Evolutionary conservation across 2,113 vertebrate genomes (phyloP).

Genomic region (Emydocephalus ijimae): DNA sequence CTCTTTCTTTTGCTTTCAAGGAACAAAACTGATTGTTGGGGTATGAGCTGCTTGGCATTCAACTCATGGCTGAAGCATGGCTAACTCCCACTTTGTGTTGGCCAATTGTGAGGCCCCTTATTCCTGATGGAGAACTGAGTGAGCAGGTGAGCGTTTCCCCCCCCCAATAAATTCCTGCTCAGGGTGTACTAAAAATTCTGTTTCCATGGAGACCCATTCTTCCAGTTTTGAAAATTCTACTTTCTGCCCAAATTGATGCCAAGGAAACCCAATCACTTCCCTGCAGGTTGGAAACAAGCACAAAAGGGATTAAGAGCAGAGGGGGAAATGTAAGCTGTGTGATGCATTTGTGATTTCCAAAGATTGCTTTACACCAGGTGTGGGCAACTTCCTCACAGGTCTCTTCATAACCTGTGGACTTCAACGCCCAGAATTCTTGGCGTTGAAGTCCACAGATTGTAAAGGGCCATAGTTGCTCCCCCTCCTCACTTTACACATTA

Average conservation of each 20-base stretch:
- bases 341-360: background rate
- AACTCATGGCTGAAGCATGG: conserved; percentile 12
- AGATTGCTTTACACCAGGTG: conserved; percentile 3
- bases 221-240: conserved; percentile 63
- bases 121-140: conserved; percentile 47
- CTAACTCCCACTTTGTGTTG: conserved; percentile 39
- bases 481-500: background rate
- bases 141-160: conserved; percentile 38
- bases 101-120: conserved; percentile 19
- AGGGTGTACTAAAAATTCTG: conserved; percentile 58
- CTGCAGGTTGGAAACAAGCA: conserved; percentile 41
- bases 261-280: conserved; percentile 49
- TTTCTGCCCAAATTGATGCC: conserved; percentile 56
- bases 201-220: conserved; percentile 61
- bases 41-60: conserved; percentile 60
- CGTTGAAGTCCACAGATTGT: background rate
- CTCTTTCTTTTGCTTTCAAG: background rate
- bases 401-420: background rate
- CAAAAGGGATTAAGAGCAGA: conserved; percentile 39
- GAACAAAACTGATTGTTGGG: conserved; percentile 32
- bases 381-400: background rate
- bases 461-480: background rate
- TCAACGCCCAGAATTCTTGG: background rate
- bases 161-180: conserved; percentile 35
- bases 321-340: conserved; percentile 26